Evolutionary conservation across 2,888 invertebrate genomes (phyloP), one percentile per base, ranked within the genome.

Genomic region (Brassicogethes aeneus): DNA sequence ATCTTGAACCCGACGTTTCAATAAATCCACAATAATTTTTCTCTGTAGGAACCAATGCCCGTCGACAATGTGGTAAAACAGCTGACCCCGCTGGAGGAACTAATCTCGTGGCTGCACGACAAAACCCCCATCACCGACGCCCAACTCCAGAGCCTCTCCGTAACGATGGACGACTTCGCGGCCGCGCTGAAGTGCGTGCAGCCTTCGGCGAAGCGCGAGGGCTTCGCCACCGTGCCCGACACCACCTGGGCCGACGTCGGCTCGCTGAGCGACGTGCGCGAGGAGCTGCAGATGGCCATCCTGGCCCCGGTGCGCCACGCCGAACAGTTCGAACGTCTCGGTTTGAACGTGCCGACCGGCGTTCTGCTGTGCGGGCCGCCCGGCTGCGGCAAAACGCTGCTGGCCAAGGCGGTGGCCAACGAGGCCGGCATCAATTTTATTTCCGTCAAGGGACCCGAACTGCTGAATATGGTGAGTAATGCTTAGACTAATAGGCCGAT

Each of bases 341-440:
- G 93, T 1, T 68, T 96, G 40, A 76, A 76, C 31, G 75, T 82
- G 3, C 85, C 95, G 0, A 86, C 91, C 40, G 97, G 97, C 29
- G 85, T 99, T 2, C 68, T 99, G 43, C 72, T 99, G 2, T 96
- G 93, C 65, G 97, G 99, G 0, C 99, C 99, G 3, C 97, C 97
- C 3, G 97, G 97, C 39, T 90, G 90, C 62, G 90, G 90, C 36
- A 99, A 99, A 73, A 99, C 99, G 0, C 72, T 99, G 16, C 69
- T 99, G 38, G 99, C 97, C 1, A 99, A 99, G 74, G 99, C 97
- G 15, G 84, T 99, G 30, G 97, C 99, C 0, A 97, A 97, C 70
- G 97, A 99, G 70, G 93, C 96, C 30, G 95, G 95, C 17, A 90
- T 99, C 31, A 99, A 97, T 70, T 99, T 99, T 57, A 94, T 99